Conservation (phyloP, 2,888 invertebrate genomes). For the Ormyrus rosae region DNA sequence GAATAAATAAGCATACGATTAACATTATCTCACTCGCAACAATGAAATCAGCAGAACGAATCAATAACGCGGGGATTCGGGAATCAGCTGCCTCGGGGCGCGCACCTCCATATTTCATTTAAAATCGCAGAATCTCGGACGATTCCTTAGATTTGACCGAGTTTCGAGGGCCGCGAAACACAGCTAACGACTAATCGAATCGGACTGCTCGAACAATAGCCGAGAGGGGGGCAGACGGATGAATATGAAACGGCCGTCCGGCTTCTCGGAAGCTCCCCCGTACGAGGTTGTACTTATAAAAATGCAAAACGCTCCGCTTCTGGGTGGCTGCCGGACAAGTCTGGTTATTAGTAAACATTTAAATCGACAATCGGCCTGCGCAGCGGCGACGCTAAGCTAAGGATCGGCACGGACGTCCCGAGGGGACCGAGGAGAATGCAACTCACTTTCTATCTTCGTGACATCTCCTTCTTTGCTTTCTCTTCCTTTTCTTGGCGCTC, state of each 20-base stretch:
- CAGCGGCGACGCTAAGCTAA: not conserved
- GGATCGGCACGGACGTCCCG: not conserved
- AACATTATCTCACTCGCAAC: too few relatives aligned
- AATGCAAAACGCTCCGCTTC: constrained; percentile 74
- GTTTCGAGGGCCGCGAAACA: constrained; percentile 26
- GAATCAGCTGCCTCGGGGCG: too few relatives aligned
- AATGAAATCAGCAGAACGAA: too few relatives aligned
- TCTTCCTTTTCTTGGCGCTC: not conserved
- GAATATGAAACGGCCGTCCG: constrained; percentile 70
- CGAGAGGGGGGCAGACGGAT: constrained; percentile 59
- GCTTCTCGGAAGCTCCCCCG: constrained; percentile 67
- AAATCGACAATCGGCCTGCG: constrained; percentile 72
- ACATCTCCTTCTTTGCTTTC: constrained; percentile 11
- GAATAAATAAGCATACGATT: too few relatives aligned
- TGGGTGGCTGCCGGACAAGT: constrained; percentile 75
- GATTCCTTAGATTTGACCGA: constrained; percentile 45
- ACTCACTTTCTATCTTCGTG: constrained; percentile 39
- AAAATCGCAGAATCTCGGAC: too few relatives aligned
- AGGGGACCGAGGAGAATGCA: not conserved
- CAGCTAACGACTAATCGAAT: constrained; percentile 54
- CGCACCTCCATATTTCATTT: too few relatives aligned
- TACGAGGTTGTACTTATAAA: constrained; percentile 71
- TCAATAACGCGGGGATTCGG: too few relatives aligned
- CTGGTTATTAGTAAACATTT: constrained; percentile 76
- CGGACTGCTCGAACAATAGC: constrained; percentile 52